A percentile compares a stretch with the other conserved stretches of the same genome.
Conservation (phyloP, 2,797 vertebrate genomes). For the Eidolon dupreanum region DNA sequence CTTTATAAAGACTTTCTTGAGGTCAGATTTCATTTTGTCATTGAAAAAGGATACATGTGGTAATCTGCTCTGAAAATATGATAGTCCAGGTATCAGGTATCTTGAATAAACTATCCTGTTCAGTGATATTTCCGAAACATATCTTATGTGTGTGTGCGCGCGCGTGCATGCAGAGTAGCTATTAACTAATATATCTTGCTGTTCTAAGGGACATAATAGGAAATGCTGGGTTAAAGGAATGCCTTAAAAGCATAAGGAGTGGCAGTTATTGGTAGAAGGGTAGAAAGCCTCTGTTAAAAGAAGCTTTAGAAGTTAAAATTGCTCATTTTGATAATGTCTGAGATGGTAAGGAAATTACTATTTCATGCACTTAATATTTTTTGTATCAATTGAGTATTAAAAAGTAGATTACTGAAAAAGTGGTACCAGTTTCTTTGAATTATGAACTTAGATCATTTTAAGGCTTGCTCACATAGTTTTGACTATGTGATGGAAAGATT, state of each 20-base stretch:
- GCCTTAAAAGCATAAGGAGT: neutral
- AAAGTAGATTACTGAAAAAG: neutral
- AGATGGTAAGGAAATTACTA: conserved; percentile 37
- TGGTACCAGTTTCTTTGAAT: conserved; percentile 19
- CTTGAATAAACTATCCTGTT: neutral
- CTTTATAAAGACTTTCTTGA: conserved; percentile 41
- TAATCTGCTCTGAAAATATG: conserved; percentile 34
- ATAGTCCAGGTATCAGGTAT: neutral
- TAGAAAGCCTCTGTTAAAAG: conserved; percentile 5
- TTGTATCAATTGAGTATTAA: neutral
- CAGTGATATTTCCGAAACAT: neutral
- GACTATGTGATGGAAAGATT: neutral
- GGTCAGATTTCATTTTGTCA: conserved; percentile 61
- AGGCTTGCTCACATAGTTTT: conserved; percentile 30
- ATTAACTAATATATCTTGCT: neutral
- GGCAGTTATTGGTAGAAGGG: neutral
- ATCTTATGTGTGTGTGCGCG: neutral
- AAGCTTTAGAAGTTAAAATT: conserved; percentile 37
- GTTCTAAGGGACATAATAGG: neutral
- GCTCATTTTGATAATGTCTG: conserved; percentile 44
- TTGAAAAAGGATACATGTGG: neutral
- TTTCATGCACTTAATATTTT: conserved; percentile 5
- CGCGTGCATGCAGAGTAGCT: neutral
- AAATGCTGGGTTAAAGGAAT: neutral
- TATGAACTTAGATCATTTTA: conserved; percentile 40